Evolutionary conservation across 2,113 vertebrate genomes (phyloP).

Genomic region (Rhipidura dahli): DNA sequence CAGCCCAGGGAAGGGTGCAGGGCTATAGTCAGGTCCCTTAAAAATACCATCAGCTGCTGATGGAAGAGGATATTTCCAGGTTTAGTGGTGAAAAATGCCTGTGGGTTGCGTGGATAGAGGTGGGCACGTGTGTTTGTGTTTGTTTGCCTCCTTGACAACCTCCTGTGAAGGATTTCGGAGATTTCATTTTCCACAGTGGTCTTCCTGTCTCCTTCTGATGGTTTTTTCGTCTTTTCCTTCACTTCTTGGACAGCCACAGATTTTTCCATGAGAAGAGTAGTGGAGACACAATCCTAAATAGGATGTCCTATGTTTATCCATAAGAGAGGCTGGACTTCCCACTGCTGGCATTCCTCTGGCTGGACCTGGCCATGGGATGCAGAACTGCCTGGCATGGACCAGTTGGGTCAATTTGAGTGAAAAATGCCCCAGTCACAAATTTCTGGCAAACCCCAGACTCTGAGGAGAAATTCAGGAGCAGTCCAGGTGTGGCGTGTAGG

Average conservation of each 20-base stretch:
- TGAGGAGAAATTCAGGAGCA: not conserved
- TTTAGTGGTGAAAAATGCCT: not conserved
- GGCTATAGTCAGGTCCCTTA: not conserved
- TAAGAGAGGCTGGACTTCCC: not conserved
- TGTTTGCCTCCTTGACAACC: conserved; percentile 1
- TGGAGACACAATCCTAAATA: not conserved
- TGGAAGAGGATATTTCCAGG: not conserved
- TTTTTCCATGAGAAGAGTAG: not conserved
- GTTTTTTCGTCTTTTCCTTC: not conserved
- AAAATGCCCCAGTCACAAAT: not conserved
- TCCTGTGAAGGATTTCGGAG: not conserved
- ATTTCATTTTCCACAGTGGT: not conserved
- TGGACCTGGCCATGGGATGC: not conserved
- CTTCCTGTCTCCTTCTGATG: not conserved
- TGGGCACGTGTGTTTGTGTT: not conserved
- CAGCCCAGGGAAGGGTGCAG: not conserved
- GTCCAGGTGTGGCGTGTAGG: accelerated
- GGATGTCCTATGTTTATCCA: not conserved
- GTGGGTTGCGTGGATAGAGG: not conserved
- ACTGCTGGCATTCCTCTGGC: not conserved
- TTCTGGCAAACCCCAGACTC: not conserved
- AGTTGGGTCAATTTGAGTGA: not conserved
- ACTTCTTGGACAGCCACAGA: not conserved
- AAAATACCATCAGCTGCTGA: not conserved
- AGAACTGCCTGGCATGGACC: not conserved